phyloP scores from a whole-genome alignment of 2,888 invertebrate species.

The Polymixis flavicincta region DNA sequence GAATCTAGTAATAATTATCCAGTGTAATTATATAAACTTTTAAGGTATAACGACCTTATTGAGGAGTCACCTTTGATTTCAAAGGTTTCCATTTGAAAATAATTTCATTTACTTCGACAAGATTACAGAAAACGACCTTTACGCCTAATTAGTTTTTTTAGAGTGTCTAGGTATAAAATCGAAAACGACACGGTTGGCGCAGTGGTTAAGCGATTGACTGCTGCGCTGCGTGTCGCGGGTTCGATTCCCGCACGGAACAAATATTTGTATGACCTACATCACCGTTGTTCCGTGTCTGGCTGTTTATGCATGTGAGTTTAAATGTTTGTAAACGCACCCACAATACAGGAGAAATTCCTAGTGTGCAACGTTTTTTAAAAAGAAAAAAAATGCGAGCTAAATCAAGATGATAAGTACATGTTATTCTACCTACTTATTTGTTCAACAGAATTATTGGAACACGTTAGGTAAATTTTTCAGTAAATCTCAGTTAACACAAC shows the following conservation, averaged over 20 bases:
- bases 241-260: too few relatives aligned
- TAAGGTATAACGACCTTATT: slow-evolving; percentile 7
- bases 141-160: not conserved
- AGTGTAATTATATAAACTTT: slow-evolving; percentile 18
- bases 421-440: not conserved
- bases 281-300: too few relatives aligned
- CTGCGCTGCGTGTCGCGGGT: too few relatives aligned
- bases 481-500: not conserved
- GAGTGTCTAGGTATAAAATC: too few relatives aligned
- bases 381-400: not conserved
- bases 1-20: slow-evolving; percentile 22
- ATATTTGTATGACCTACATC: too few relatives aligned
- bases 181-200: too few relatives aligned
- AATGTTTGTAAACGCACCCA: too few relatives aligned
- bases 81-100: not conserved
- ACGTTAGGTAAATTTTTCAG: too few relatives aligned
- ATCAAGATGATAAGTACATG: not conserved
- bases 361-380: too few relatives aligned
- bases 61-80: slow-evolving; percentile 13
- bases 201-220: too few relatives aligned
- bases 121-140: not conserved
- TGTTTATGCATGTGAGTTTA: too few relatives aligned
- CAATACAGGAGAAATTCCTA: too few relatives aligned
- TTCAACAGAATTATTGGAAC: not conserved
- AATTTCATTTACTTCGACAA: not conserved